Evolutionary conservation across 2,888 invertebrate genomes (phyloP), one percentile per base, ranked within the genome.

Genomic region (Pelosia muscerda): DNA sequence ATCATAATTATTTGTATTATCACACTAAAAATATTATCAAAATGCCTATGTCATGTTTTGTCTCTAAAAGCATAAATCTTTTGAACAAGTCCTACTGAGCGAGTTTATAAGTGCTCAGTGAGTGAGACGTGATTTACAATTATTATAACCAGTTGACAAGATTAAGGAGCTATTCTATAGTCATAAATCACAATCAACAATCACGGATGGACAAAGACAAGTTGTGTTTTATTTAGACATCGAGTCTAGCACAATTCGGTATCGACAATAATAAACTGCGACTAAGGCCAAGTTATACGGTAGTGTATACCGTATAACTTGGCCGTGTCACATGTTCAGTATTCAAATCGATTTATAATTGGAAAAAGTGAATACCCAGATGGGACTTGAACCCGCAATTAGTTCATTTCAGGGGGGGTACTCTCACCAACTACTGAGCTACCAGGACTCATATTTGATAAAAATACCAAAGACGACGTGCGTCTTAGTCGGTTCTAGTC

Each of bases 141-240:
- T 71, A 76, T 64, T 68, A 64, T 57, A 69, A 67, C 61, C 67
- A 66, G 58, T 71, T 58, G 53, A 59, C 55, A 49, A 34, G 31
- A 66, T 66, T 64, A 70, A 65, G 68, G 61, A 59, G 56, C 53
- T 76, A 62, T 64, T 60, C 25, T 54, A 25, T 38, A 23, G 42
- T 73, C 73, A 73, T 76, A 78, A 72, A 77, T 75, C 79, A 79
- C 79, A 78, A 79, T 79, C 75, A 78, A 73, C 69, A 69, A 76
- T 71, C 68, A 66, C 28, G 63, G 67, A 76, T 71, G 76, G 59
- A 69, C 74, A 65, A 68, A 72, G 56, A 66, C 71, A 64, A 22
- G 28, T 56, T 49, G 58, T 65, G 71, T 72, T 66, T 68, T 76
- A 72, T 78, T 68, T 61, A 71, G 53, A 68, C 66, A 69, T 69